phyloP scores from a whole-genome alignment of 2,888 invertebrate species.

The Agonopterix heracliana region DNA sequence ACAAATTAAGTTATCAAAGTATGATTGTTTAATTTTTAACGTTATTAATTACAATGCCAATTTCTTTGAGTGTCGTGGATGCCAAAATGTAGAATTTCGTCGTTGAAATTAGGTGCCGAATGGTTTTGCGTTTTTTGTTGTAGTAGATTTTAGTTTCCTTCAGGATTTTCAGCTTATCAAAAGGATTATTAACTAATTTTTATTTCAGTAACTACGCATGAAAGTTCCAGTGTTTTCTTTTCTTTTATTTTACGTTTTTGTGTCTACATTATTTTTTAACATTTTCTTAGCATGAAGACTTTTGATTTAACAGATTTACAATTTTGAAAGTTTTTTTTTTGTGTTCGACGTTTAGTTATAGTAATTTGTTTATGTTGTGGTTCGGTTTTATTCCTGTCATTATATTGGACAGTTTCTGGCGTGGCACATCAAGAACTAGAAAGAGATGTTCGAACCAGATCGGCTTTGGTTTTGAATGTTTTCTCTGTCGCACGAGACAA shows the following conservation, averaged over 20 bases:
- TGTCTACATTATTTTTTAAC: conserved; percentile 17
- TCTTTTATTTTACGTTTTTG: background rate
- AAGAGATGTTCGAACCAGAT: too few relatives aligned
- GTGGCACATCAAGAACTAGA: too few relatives aligned
- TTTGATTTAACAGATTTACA: conserved; percentile 16
- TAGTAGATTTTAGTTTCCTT: conserved; percentile 17
- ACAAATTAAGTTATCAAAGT: too few relatives aligned
- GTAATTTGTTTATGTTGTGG: conserved; percentile 5
- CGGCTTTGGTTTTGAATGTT: too few relatives aligned
- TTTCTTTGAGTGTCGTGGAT: conserved; percentile 7
- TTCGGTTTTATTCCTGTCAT: too few relatives aligned
- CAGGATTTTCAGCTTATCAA: conserved; percentile 1
- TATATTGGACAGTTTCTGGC: too few relatives aligned
- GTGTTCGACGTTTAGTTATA: conserved; percentile 31
- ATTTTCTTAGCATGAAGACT: conserved; percentile 21
- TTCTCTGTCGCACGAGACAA: too few relatives aligned
- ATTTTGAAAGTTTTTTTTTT: conserved; percentile 15
- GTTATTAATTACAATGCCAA: background rate
- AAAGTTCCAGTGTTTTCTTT: conserved; percentile 15
- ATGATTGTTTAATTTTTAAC: background rate
- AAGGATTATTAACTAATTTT: conserved; percentile 1
- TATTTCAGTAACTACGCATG: conserved; percentile 24
- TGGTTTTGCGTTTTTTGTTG: conserved; percentile 14
- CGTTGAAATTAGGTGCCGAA: conserved; percentile 8
- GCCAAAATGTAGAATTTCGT: conserved; percentile 6